Evolutionary conservation across 2,888 invertebrate species (phyloP).

Genomic region (Sepiola atlantica): DNA sequence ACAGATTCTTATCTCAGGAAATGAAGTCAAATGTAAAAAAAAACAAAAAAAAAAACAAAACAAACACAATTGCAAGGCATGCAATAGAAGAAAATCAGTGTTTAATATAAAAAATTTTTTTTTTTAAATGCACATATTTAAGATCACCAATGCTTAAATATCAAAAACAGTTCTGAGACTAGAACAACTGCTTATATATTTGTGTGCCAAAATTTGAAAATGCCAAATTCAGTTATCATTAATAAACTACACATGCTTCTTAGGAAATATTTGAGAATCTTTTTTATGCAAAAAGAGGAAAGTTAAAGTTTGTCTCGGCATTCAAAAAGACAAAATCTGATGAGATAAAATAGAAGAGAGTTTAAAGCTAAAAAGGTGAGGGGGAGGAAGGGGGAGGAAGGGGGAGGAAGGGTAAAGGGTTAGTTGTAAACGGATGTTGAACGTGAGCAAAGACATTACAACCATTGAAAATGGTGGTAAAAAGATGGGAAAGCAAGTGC

Average conservation of each 20-base stretch:
- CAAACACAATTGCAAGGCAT: no score
- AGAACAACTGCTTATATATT: not conserved
- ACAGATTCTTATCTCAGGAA: not conserved
- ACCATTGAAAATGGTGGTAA: not conserved
- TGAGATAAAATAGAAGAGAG: not conserved
- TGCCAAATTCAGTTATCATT: not conserved
- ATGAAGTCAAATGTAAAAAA: no score
- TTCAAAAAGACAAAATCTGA: not conserved
- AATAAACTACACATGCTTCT: constrained; percentile 11
- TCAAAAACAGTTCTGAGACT: not conserved
- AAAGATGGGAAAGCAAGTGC: not conserved
- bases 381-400: no score
- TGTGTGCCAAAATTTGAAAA: not conserved
- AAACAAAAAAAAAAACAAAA: no score
- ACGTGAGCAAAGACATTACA: not conserved
- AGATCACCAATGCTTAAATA: not conserved
- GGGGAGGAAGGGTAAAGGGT: no score
- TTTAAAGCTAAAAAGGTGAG: not conserved
- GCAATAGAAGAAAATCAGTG: no score
- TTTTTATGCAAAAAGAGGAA: not conserved
- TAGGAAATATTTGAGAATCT: not conserved
- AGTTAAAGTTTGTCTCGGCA: not conserved
- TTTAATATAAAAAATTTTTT: no score
- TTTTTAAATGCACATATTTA: no score
- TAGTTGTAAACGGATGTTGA: constrained; percentile 1